Base-by-base conservation (phyloP, 1,140 invertebrate genomes). In the Bombus difficillimus region DNA sequence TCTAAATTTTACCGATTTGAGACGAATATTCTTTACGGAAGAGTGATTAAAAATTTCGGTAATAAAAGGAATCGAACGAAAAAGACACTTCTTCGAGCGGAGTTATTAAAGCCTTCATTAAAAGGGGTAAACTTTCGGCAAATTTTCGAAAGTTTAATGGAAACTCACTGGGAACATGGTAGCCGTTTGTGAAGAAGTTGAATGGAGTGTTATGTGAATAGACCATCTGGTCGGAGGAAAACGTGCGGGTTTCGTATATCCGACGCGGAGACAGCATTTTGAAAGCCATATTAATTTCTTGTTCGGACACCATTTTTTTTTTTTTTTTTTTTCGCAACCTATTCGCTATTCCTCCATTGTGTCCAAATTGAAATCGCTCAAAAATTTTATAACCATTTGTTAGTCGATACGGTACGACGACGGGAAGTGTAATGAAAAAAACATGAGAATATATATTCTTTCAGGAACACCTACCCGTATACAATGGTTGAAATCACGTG, bases 181-280 rank as follows among this genome's bases (percentile, higher is more conserved):
- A 47, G 82, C 32, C 86, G 86, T 84, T 83, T 80, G 72, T 57
- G 53, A 85, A 68, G 57, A 72, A 62, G 43, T 62, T 84, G 79
- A 76, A 89, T 89, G 77, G 80, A 85, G 84, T 72, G 84, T 66
- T 88, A 72, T 68, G 86, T 47, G 82, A 89, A 85, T 78, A 66
- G 74, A 81, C 66, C 88, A 89, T 81, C 82, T 89, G 88, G 53
- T 41, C 59, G 59, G 12, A 32, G 62, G 77, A 32, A 83, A 88
- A 76, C 71, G 76, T 74, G 59, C 59, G 28, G 77, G 18, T 81
- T 84, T 89, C 78, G 32, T 73, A 39, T 62, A 79, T 86, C 64
- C 64, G 62, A 76, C 59, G 62, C 18, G 62, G 43, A 78, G 59
- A 74, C 73, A 22, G 47, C 47, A 34, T 89, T 88, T 79, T 32